These are phyloP conservation scores for Epistrophe eligans DNA, from an alignment of 2,888 invertebrate species.

Conservation along the genomic window DNA sequence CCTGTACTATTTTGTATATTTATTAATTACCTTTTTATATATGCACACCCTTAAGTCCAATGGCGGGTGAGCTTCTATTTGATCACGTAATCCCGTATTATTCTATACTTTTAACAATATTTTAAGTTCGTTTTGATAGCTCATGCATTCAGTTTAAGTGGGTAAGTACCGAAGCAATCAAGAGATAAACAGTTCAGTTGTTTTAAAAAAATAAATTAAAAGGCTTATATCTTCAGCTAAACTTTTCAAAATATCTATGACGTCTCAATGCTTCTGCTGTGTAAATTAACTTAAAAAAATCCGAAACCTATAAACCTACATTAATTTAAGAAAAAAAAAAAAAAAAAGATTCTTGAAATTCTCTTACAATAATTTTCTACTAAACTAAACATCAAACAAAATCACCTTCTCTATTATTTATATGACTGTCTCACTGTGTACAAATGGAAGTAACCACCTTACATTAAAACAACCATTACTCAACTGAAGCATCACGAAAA, in stretches of 20 bases:
- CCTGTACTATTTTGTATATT: no score
- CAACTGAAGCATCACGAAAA: slow-evolving; percentile 77
- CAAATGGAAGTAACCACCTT: slow-evolving; percentile 51
- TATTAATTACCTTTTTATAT: no score
- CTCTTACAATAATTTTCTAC: slow-evolving; percentile 50
- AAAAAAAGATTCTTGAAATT: not conserved
- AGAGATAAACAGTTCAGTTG: no score
- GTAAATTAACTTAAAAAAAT: not conserved
- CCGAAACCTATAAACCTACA: not conserved
- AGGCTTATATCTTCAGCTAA: no score
- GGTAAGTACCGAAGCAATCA: no score
- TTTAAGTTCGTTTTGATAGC: no score
- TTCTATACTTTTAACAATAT: no score
- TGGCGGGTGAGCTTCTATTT: no score
- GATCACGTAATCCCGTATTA: no score
- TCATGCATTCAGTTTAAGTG: no score
- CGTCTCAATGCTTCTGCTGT: not conserved
- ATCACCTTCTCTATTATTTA: slow-evolving; percentile 9
- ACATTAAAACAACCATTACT: slow-evolving; percentile 75
- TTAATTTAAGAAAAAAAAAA: not conserved
- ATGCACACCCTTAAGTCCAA: no score
- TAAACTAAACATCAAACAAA: slow-evolving; percentile 42
- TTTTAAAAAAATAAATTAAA: no score
- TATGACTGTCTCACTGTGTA: slow-evolving; percentile 3
- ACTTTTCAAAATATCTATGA: not conserved